Evolutionary conservation across 2,797 vertebrate species (phyloP), one percentile per base, ranked within the genome.

Genomic region (Triplophysa yarkandensis): DNA sequence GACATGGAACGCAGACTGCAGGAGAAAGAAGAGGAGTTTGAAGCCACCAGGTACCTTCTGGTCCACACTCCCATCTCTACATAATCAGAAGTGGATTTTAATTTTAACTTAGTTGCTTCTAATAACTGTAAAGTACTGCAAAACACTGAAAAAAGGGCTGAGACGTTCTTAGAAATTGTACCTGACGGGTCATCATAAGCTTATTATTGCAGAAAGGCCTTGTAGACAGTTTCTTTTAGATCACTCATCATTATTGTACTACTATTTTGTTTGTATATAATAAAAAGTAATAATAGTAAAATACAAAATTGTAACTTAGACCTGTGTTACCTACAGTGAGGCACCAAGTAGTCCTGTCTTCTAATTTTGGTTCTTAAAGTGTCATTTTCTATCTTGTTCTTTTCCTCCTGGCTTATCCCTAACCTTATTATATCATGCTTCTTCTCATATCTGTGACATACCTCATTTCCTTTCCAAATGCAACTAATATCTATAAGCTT

Each of bases 11-110:
- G 91, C 44, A 82, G 87, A 67, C 81, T 94, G 25, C 92, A 94
- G 81, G 93, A 94, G 85, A 94, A 93, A 65, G 93, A 94, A 68
- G 93, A 94, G 23, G 93, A 94, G 86, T 76, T 74, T 6, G 93
- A 94, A 63, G 88, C 88, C 2, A 75, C 74, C 0, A 90, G 92
- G 92, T 93, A 86, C n/a, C 11, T 30, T 6, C 14, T 4, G 9
- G 13, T 50, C 32, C 4, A 30, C 6, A 23, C 9, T 16, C 6
- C 17, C 6, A 46, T 43, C 14, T 39, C 16, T n/a, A 46, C 44
- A 46, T 46, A 6, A 4, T 6, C 6, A 46, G 1, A 21, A 50
- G 8, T 23, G 8, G 48, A 23, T 67, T 50, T 16, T 43, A 14
- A 9, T 27, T n/a, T n/a, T n/a, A n/a, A 21, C 13, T 16, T 0